phyloP scores from a whole-genome alignment of 2,797 vertebrate species.

The Myiotriccus ornatus region DNA sequence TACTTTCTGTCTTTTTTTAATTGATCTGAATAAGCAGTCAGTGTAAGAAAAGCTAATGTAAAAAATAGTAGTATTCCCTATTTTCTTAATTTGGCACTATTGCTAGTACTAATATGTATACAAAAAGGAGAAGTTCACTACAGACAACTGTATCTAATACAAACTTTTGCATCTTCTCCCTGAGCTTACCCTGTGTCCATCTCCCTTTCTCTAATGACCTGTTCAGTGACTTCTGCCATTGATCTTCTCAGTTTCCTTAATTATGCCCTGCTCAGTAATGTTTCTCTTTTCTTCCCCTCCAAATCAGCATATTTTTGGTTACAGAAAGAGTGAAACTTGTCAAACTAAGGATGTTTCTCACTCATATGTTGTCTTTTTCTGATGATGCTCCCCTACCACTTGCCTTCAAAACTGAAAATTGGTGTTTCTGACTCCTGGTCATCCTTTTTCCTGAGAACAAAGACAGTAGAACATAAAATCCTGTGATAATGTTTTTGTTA shows the following conservation, averaged over 20 bases:
- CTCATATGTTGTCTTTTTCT: background rate
- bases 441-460: background rate
- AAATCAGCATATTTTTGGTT: background rate
- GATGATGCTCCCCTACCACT: background rate
- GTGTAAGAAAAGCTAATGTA: background rate
- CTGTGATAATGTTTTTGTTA: background rate
- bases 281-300: background rate
- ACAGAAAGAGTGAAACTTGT: background rate
- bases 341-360: background rate
- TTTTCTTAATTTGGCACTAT: background rate
- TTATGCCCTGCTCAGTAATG: background rate
- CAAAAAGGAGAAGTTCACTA: background rate
- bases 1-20: background rate
- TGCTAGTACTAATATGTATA: background rate
- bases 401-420: background rate
- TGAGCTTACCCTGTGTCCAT: accelerated
- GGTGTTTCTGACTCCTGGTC: background rate
- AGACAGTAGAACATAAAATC: background rate
- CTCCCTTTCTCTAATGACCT: background rate
- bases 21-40: background rate
- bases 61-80: background rate
- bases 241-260: background rate
- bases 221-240: background rate
- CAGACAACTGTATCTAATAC: background rate
- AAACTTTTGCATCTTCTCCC: background rate